Conservation (phyloP, 2,888 invertebrate genomes). For the Troglohyphantes excavatus region DNA sequence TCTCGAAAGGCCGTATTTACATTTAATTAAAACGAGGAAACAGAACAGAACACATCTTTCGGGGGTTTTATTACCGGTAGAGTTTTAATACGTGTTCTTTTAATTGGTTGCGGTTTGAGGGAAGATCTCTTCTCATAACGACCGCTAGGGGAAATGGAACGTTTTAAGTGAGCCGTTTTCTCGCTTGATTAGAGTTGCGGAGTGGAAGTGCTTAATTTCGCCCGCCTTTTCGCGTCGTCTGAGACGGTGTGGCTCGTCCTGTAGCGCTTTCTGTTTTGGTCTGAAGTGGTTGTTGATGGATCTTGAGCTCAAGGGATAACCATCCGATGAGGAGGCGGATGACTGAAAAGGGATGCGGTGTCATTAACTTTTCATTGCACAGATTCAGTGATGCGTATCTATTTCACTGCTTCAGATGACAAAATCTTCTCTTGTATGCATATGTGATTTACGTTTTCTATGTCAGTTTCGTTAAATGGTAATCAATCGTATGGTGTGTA, state of each 20-base stretch:
- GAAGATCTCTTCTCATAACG: neutral
- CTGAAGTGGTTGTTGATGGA: neutral
- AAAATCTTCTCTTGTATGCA: too few species aligned
- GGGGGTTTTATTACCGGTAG: conserved; percentile 1
- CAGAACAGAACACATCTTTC: neutral
- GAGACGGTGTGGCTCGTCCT: neutral
- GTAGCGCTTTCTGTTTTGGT: neutral
- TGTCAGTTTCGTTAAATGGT: too few species aligned
- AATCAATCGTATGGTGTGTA: too few species aligned
- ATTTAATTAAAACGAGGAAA: neutral
- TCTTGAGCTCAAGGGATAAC: neutral
- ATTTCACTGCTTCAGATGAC: too few species aligned
- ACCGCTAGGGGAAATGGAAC: neutral
- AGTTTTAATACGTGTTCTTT: conserved; percentile 34
- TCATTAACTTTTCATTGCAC: too few species aligned
- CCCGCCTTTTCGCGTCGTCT: neutral
- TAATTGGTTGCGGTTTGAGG: conserved; percentile 20
- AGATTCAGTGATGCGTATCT: too few species aligned
- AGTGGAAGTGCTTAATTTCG: conserved; percentile 6
- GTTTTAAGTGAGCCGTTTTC: conserved; percentile 20
- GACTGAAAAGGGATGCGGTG: too few species aligned
- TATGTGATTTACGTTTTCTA: too few species aligned
- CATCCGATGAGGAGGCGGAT: neutral
- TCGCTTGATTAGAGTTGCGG: conserved; percentile 12
- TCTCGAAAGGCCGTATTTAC: neutral